These are phyloP conservation scores for Eilema sororculum DNA, from an alignment of 2,888 invertebrate genomes.

Conservation along the genomic window DNA sequence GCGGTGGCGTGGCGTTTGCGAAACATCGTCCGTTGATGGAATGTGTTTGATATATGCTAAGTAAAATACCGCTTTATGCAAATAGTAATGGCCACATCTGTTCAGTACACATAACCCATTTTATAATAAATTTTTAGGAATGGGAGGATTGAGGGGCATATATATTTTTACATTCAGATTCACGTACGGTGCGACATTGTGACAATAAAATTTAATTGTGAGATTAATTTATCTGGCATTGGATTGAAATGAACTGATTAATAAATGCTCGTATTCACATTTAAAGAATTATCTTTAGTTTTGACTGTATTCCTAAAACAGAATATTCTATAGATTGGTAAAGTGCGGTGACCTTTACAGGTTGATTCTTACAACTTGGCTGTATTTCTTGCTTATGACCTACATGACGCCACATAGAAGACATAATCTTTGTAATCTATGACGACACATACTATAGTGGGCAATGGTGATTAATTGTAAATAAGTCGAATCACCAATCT, in stretches of 20 bases:
- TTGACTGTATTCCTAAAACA: neutral
- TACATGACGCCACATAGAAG: neutral
- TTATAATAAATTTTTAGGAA: neutral
- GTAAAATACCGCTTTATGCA: slow-evolving; percentile 44
- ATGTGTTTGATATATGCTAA: slow-evolving; percentile 52
- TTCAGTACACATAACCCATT: slow-evolving; percentile 15
- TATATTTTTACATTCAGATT: neutral
- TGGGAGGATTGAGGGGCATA: neutral
- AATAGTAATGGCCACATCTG: slow-evolving; percentile 35
- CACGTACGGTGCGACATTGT: neutral
- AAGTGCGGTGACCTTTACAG: neutral
- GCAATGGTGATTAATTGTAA: slow-evolving; percentile 3
- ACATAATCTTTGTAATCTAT: slow-evolving; percentile 1
- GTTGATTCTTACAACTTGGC: neutral
- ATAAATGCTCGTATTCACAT: neutral
- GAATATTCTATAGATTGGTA: neutral
- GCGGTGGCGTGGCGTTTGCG: slow-evolving; percentile 38
- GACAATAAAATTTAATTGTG: neutral
- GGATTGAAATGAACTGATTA: neutral
- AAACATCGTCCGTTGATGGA: slow-evolving; percentile 45
- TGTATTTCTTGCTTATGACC: neutral
- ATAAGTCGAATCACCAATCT: neutral
- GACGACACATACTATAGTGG: neutral
- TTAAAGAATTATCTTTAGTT: neutral
- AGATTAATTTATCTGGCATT: neutral